Evolutionary conservation across 2,113 vertebrate genomes (phyloP).

Genomic region (Irena cyanogastra): DNA sequence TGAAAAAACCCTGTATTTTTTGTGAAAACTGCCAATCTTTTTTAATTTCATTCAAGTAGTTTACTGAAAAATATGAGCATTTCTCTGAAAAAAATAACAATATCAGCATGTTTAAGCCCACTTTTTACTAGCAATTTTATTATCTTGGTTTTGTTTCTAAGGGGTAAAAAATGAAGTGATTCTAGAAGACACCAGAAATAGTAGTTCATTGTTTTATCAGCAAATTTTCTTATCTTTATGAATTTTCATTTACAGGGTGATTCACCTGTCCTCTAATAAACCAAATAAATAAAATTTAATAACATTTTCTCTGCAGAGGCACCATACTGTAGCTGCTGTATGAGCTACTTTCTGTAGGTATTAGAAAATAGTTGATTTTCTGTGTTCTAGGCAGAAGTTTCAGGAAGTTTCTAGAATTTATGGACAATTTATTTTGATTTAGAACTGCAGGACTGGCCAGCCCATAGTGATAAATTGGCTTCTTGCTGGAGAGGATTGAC

Average conservation of each 20-base stretch:
- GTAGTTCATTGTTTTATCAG: not conserved
- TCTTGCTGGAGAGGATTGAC: not conserved
- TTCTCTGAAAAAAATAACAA: not conserved
- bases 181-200: not conserved
- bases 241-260: not conserved
- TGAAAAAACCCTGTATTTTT: rapidly evolving
- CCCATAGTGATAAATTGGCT: not conserved
- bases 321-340: not conserved
- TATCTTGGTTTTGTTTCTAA: not conserved
- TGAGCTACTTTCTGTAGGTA: not conserved
- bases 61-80: not conserved
- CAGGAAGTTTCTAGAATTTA: not conserved
- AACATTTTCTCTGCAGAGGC: not conserved
- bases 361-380: not conserved
- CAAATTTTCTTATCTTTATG: not conserved
- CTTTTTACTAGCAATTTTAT: not conserved
- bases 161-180: not conserved
- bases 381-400: not conserved
- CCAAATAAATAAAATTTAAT: not conserved
- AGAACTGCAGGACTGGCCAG: not conserved
- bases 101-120: not conserved
- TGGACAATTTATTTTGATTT: not conserved
- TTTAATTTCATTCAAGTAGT: not conserved
- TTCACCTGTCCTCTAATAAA: not conserved
- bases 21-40: not conserved